These are phyloP conservation scores for Erebia epiphron DNA, from an alignment of 2,888 invertebrate species.

Conservation along the genomic window DNA sequence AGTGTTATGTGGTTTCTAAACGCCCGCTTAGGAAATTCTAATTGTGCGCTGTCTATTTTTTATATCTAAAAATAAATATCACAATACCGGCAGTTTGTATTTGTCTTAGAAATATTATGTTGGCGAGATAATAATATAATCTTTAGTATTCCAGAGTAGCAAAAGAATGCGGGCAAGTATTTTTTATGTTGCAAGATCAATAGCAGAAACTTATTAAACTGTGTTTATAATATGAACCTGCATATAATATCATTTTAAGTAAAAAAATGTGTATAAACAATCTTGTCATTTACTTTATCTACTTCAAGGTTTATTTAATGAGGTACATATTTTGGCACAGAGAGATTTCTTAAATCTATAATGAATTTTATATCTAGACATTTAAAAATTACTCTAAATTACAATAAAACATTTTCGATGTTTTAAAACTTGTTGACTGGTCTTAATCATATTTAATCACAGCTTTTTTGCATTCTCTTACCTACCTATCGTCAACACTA, in stretches of 20 bases:
- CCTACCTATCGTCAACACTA: conserved; percentile 77
- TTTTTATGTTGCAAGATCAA: conserved; percentile 33
- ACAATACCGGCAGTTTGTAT: conserved; percentile 46
- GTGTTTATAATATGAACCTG: conserved; percentile 38
- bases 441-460: conserved; percentile 82
- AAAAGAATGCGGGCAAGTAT: conserved; percentile 46
- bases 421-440: conserved; percentile 82
- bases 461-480: conserved; percentile 79
- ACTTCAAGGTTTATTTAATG: conserved; percentile 84
- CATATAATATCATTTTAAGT: conserved; percentile 48
- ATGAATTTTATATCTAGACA: conserved; percentile 70
- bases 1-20: conserved; percentile 11
- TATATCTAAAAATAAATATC: conserved; percentile 44
- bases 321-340: conserved; percentile 93
- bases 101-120: conserved; percentile 27
- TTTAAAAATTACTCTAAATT: conserved; percentile 71
- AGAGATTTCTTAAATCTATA: conserved; percentile 84
- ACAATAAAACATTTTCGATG: conserved; percentile 81
- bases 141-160: conserved; percentile 24
- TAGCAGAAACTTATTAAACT: conserved; percentile 31
- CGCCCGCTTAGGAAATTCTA: conserved; percentile 19
- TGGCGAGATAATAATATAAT: conserved; percentile 11
- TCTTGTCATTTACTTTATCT: conserved; percentile 74
- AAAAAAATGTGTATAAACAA: conserved; percentile 69
- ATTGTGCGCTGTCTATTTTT: conserved; percentile 28